phyloP scores from a whole-genome alignment of 2,888 invertebrate species.

The Nowickia ferox region DNA sequence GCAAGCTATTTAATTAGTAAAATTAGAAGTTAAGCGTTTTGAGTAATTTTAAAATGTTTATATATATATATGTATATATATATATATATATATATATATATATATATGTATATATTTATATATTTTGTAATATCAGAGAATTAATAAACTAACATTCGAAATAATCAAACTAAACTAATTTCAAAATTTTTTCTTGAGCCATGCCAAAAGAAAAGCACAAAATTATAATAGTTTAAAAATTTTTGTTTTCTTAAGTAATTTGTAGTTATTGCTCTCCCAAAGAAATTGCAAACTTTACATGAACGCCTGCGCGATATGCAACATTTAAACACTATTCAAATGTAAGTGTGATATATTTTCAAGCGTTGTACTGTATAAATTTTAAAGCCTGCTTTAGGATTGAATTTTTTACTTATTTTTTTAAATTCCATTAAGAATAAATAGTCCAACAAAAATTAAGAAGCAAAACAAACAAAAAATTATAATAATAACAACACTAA shows the following conservation, averaged over 20 bases:
- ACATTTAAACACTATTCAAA: constrained; percentile 31
- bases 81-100: too few species aligned
- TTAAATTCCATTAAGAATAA: not conserved
- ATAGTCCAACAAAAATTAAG: not conserved
- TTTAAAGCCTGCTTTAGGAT: constrained; percentile 17
- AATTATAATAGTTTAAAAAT: constrained; percentile 8
- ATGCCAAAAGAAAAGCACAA: not conserved
- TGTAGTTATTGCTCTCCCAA: constrained; percentile 38
- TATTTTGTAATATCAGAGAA: not conserved
- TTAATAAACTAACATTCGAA: not conserved
- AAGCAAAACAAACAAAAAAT: not conserved
- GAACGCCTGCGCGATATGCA: constrained; percentile 22
- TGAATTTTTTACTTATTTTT: not conserved
- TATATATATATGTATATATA: too few species aligned
- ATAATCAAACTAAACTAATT: not conserved
- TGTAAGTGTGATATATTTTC: constrained; percentile 26
- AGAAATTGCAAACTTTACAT: constrained; percentile 18
- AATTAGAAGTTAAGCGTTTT: not conserved
- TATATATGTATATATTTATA: too few species aligned
- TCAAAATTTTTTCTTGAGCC: not conserved
- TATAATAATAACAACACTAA: not conserved
- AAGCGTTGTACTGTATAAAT: not conserved
- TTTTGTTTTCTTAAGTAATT: constrained; percentile 49
- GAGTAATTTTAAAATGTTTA: not conserved
- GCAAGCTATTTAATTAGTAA: not conserved